Percentiles rank a stretch among this genome's conserved stretches.
Evolutionary conservation across 53 echinoderm and acorn worm species (phyloP).

Genomic region (Paelopatides confundens): DNA sequence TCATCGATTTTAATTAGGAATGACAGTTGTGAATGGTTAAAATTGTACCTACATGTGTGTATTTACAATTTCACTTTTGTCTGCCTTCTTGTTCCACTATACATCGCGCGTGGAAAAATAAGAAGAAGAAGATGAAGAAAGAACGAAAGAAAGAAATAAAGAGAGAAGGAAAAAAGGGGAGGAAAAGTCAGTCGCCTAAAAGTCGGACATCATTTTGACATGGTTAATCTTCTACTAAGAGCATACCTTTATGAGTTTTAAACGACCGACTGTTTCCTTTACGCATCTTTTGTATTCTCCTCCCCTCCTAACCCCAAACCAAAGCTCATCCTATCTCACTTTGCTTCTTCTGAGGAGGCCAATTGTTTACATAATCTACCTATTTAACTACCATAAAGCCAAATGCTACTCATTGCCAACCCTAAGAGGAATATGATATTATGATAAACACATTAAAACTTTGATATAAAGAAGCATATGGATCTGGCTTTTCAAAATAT

Average conservation of each 20-base stretch:
- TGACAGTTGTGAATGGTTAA: conserved; percentile 13
- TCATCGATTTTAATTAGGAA: background rate
- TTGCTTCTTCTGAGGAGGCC: background rate
- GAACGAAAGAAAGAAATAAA: too few relatives aligned
- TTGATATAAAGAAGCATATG: conserved; percentile 21
- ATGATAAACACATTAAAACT: conserved; percentile 43
- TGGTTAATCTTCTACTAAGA: conserved; percentile 11
- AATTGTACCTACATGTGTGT: conserved; percentile 32
- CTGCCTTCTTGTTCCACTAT: background rate
- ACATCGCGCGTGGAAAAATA: background rate
- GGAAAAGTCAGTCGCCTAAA: too few relatives aligned
- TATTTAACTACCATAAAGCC: conserved; percentile 33
- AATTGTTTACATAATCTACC: conserved; percentile 7
- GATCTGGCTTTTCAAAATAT: background rate
- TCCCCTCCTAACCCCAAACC: background rate
- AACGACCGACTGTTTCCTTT: background rate
- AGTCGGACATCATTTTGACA: background rate
- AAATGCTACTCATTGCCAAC: conserved; percentile 15
- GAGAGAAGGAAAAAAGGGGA: too few relatives aligned
- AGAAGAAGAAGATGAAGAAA: too few relatives aligned
- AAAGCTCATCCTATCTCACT: background rate
- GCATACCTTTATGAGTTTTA: conserved; percentile 18
- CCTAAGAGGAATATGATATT: conserved; percentile 14
- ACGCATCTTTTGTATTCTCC: background rate
- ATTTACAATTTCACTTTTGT: background rate